phyloP scores from a whole-genome alignment of 1,140 invertebrate species.

The Drosophila lacteicornis region DNA sequence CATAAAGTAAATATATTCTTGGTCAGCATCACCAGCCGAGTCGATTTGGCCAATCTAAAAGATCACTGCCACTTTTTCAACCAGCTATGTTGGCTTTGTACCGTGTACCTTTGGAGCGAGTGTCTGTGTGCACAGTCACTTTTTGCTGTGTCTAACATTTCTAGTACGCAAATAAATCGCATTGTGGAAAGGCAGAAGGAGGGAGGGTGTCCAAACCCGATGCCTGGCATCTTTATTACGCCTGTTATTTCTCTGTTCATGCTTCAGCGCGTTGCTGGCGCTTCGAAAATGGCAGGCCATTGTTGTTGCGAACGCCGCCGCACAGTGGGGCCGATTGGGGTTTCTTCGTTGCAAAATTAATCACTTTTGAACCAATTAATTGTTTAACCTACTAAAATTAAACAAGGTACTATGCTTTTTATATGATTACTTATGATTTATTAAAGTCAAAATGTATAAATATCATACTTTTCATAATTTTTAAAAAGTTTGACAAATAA shows the following conservation, averaged over 20 bases:
- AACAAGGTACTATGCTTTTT: too few relatives aligned
- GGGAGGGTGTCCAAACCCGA: conserved; percentile 1
- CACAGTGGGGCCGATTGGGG: too few relatives aligned
- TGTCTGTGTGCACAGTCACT: conserved; percentile 17
- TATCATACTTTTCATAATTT: too few relatives aligned
- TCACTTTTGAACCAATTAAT: too few relatives aligned
- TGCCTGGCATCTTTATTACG: conserved; percentile 8
- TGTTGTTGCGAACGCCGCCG: conserved; percentile 43
- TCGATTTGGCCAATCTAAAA: too few relatives aligned
- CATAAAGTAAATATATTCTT: too few relatives aligned
- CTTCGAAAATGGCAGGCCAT: conserved; percentile 58
- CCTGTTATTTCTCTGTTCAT: conserved; percentile 47
- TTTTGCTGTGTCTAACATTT: conserved; percentile 59
- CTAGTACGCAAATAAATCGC: conserved; percentile 72
- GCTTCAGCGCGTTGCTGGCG: conserved; percentile 65
- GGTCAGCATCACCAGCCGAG: too few relatives aligned
- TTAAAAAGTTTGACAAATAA: too few relatives aligned
- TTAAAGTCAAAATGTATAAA: too few relatives aligned
- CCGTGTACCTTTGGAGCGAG: not conserved
- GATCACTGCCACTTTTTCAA: not conserved
- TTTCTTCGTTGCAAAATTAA: too few relatives aligned
- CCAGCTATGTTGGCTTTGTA: not conserved
- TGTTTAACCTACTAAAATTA: too few relatives aligned
- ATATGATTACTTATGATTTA: too few relatives aligned
- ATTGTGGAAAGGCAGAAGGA: not conserved